Evolutionary conservation across 2,113 vertebrate genomes (phyloP).

Genomic region (Synchiropus splendidus): DNA sequence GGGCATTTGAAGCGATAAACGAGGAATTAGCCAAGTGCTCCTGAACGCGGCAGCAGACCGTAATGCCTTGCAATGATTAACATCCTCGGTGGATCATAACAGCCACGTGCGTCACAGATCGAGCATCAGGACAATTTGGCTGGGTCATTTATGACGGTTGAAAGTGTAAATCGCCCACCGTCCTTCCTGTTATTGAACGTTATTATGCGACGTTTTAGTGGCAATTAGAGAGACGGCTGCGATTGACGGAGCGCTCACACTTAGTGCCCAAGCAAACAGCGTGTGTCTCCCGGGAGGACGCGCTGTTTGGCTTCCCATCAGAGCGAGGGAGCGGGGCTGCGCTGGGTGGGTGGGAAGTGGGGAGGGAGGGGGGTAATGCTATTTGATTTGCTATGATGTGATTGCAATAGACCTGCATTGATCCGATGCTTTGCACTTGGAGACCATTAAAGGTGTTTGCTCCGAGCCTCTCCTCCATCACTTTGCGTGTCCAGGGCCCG

Average conservation of each 20-base stretch:
- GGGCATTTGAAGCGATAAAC: too few relatives aligned
- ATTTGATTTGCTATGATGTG: conserved; percentile 98
- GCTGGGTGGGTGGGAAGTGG: neutral
- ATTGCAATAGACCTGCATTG: conserved; percentile 97
- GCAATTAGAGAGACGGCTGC: conserved; percentile 82
- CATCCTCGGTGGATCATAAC: conserved; percentile 37
- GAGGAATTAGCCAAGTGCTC: too few relatives aligned
- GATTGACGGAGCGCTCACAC: conserved; percentile 91
- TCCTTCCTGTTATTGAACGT: conserved; percentile 70
- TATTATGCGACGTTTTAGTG: conserved; percentile 79
- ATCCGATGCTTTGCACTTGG: conserved; percentile 85
- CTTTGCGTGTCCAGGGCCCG: conserved; percentile 86
- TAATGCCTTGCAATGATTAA: conserved; percentile 29
- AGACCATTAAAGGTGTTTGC: conserved; percentile 97
- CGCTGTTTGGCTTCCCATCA: conserved; percentile 91
- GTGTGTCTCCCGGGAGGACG: conserved; percentile 75
- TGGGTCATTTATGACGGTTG: conserved; percentile 58
- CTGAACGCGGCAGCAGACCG: neutral
- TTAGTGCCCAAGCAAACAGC: conserved; percentile 92
- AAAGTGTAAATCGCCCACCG: conserved; percentile 59
- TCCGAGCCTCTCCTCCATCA: conserved; percentile 46
- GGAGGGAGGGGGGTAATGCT: conserved; percentile 81
- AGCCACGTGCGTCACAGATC: conserved; percentile 55
- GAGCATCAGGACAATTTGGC: conserved; percentile 41
- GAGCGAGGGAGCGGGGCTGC: conserved; percentile 26